Conservation (phyloP, 2,797 vertebrate species). For the Periophthalmus magnuspinnatus region DNA sequence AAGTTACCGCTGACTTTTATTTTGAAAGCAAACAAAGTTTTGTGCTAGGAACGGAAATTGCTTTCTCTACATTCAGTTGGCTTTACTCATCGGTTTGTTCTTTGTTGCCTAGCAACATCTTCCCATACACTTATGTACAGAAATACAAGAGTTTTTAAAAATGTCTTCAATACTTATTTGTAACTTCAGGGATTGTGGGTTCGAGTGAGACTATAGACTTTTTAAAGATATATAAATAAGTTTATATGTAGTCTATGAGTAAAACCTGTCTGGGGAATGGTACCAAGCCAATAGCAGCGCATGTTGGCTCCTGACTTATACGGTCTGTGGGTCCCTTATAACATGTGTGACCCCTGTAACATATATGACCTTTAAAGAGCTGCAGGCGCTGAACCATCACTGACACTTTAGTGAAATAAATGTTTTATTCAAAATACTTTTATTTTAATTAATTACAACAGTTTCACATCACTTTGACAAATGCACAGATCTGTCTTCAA, state of each 20-base stretch:
- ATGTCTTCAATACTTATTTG: background rate
- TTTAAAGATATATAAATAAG: no score
- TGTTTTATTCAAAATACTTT: slow-evolving; percentile 7
- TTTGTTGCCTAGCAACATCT: slow-evolving; percentile 58
- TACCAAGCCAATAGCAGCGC: no score
- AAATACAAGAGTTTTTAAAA: slow-evolving; percentile 20
- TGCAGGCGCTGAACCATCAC: background rate
- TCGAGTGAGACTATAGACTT: slow-evolving; percentile 68
- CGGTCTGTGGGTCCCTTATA: no score
- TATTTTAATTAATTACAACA: slow-evolving; percentile 3
- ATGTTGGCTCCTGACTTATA: no score
- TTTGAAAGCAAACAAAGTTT: slow-evolving; percentile 7
- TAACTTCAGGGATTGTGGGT: slow-evolving; percentile 65
- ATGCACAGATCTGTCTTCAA: slow-evolving; percentile 13
- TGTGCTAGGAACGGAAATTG: slow-evolving; percentile 4
- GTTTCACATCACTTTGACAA: slow-evolving; percentile 10
- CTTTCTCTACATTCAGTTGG: background rate
- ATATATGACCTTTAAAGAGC: background rate
- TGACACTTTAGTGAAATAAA: background rate
- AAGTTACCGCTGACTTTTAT: slow-evolving; percentile 15
- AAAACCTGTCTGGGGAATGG: no score
- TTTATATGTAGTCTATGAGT: no score
- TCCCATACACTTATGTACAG: background rate
- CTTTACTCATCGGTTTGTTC: background rate
- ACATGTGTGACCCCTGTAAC: no score